These are phyloP conservation scores for Leptoclinus maculatus DNA, from an alignment of 2,797 vertebrate genomes.

Conservation along the genomic window DNA sequence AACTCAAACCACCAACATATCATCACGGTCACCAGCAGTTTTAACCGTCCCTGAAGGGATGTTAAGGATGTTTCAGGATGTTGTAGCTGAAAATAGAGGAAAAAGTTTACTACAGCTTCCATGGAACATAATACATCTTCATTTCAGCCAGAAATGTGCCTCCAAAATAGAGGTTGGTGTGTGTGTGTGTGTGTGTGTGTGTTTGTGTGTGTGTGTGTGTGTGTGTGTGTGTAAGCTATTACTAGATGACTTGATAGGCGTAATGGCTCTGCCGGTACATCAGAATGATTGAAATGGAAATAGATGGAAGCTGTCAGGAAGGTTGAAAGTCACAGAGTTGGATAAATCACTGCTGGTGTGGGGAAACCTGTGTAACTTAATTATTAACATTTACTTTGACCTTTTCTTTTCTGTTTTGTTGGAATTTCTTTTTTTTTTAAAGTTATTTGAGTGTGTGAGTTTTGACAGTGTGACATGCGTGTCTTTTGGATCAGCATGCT, in stretches of 20 bases:
- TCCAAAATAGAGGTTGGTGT: conserved; percentile 5
- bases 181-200: neutral
- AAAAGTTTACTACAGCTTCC: conserved; percentile 5
- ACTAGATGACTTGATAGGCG: conserved; percentile 52
- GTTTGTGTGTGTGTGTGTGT: conserved; percentile 4
- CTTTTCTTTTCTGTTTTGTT: conserved; percentile 16
- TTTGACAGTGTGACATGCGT: neutral
- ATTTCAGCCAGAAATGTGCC: conserved; percentile 14
- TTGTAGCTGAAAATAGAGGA: neutral
- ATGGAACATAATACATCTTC: conserved; percentile 14
- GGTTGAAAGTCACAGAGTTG: conserved; percentile 50
- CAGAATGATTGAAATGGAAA: conserved; percentile 66
- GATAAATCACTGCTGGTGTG: conserved; percentile 45
- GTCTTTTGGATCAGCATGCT: neutral
- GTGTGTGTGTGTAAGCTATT: conserved; percentile 38
- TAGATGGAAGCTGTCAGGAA: conserved; percentile 55
- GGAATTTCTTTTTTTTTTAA: no score
- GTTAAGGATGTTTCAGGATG: neutral
- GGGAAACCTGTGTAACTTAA: neutral
- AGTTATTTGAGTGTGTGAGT: no score
- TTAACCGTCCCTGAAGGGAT: neutral
- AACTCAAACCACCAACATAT: neutral
- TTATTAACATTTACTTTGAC: conserved; percentile 47
- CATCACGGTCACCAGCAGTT: neutral
- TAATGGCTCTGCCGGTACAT: conserved; percentile 57